Conservation (phyloP, 2,797 vertebrate genomes). For the Lates japonicus region DNA sequence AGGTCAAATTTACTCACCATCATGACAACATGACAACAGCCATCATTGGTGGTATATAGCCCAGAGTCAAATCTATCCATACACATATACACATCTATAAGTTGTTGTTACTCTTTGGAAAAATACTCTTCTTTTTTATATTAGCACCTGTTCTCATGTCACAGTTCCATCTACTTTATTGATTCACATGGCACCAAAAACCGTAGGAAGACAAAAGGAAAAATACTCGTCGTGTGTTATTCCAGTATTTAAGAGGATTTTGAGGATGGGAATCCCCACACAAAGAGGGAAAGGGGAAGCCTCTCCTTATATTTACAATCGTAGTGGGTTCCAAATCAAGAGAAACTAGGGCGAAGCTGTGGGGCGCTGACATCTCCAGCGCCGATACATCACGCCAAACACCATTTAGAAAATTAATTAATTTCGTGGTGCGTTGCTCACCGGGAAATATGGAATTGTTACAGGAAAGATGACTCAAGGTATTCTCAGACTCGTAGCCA, state of each 20-base stretch:
- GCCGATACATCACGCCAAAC: constrained; percentile 11
- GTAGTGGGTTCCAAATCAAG: background rate
- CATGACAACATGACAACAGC: constrained; percentile 9
- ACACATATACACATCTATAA: no score
- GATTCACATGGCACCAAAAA: constrained; percentile 4
- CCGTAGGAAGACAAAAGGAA: constrained; percentile 30
- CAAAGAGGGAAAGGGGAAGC: constrained; percentile 23
- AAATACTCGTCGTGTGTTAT: background rate
- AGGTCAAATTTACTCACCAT: background rate
- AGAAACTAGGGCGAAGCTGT: constrained; percentile 20
- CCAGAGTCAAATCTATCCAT: background rate
- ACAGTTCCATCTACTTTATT: background rate
- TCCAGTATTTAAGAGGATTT: constrained; percentile 68
- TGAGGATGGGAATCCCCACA: constrained; percentile 62
- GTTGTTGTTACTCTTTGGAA: background rate
- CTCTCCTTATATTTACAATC: background rate
- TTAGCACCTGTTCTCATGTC: background rate
- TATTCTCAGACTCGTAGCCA: background rate
- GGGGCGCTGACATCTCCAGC: constrained; percentile 1
- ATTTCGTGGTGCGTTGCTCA: background rate
- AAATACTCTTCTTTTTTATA: no score
- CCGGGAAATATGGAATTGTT: background rate
- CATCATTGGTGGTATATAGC: background rate
- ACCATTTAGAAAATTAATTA: background rate
- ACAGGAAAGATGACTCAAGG: background rate